Conservation (phyloP, 1,140 invertebrate genomes). For the Brachionus calyciflorus region DNA sequence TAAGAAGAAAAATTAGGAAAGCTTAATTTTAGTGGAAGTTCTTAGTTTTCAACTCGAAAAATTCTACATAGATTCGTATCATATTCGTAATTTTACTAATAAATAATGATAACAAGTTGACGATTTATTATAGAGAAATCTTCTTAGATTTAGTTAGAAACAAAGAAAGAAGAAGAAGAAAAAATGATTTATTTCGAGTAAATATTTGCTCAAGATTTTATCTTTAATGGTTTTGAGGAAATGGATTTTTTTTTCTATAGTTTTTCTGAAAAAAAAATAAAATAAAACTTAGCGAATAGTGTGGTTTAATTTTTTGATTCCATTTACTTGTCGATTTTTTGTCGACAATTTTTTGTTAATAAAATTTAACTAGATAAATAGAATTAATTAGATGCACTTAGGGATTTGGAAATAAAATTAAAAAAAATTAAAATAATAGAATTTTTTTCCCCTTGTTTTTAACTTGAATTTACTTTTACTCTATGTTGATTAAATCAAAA, state of each 20-base stretch:
- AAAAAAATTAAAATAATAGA: background rate
- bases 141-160: slow-evolving; percentile 41
- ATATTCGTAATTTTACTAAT: slow-evolving; percentile 15
- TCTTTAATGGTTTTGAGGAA: slow-evolving; percentile 37
- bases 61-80: slow-evolving; percentile 38
- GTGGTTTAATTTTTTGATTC: slow-evolving; percentile 26
- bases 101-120: slow-evolving; percentile 37
- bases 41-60: background rate
- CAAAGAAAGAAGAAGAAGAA: slow-evolving; percentile 9
- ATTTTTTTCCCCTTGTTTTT: no score
- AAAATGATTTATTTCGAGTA: slow-evolving; percentile 38
- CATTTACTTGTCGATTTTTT: slow-evolving; percentile 33
- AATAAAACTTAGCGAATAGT: slow-evolving; percentile 9
- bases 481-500: no score
- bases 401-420: slow-evolving; percentile 2
- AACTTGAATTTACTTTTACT: no score
- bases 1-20: slow-evolving; percentile 2
- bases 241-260: no score
- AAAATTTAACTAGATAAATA: slow-evolving; percentile 28
- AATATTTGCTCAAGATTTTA: slow-evolving; percentile 45
- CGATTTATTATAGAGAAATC: slow-evolving; percentile 26
- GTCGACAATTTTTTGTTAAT: slow-evolving; percentile 14
- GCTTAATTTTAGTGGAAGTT: background rate
- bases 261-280: no score
- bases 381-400: slow-evolving; percentile 40